phyloP scores from a whole-genome alignment of 2,113 vertebrate genomes.

The Apaloderma vittatum region DNA sequence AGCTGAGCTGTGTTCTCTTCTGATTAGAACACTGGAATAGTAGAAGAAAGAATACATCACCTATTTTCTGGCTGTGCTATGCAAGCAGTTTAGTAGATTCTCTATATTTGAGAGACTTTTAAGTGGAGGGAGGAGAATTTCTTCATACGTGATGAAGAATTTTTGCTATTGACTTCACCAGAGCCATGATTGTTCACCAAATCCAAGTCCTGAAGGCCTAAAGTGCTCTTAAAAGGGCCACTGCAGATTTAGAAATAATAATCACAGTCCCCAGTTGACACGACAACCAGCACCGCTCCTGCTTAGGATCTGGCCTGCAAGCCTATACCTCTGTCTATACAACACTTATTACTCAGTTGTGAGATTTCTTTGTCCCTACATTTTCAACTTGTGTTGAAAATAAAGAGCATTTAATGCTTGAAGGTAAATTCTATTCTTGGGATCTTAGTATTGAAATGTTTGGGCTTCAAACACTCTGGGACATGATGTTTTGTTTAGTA shows the following conservation, averaged over 20 bases:
- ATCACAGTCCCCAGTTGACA: neutral
- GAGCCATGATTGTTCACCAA: neutral
- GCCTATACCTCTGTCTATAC: neutral
- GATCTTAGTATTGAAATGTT: neutral
- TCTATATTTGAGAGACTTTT: neutral
- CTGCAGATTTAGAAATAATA: neutral
- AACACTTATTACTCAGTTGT: neutral
- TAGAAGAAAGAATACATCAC: constrained; percentile 27
- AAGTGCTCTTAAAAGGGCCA: neutral
- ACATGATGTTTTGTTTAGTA: constrained; percentile 26
- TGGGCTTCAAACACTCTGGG: neutral
- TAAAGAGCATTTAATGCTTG: neutral
- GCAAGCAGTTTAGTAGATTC: neutral
- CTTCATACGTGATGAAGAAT: neutral
- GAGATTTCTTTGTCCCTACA: neutral
- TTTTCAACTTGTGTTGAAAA: neutral
- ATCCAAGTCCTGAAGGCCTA: neutral
- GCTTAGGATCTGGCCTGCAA: neutral
- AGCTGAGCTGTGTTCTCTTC: neutral
- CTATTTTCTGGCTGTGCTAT: neutral
- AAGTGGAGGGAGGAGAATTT: neutral
- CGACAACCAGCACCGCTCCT: neutral
- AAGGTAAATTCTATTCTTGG: neutral
- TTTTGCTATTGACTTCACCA: neutral
- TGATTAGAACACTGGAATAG: neutral